Percentiles rank a stretch among this genome's conserved stretches.
Evolutionary conservation across 2,797 vertebrate species (phyloP).

Genomic region (Garrulus glandarius): DNA sequence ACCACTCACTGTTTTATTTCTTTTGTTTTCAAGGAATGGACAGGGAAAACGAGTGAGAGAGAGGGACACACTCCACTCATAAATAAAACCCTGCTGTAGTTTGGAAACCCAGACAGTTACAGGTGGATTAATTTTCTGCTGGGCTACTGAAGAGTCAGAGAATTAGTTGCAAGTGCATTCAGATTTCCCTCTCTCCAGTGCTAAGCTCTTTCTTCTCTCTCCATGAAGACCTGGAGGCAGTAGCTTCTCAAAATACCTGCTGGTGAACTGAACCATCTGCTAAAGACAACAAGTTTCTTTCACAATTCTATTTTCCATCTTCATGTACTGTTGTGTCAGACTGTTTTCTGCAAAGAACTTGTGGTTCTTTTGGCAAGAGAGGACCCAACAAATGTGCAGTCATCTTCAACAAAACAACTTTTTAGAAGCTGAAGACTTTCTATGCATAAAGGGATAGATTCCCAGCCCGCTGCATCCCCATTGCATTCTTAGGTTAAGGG

Average conservation of each 20-base stretch:
- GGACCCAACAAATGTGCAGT: not conserved
- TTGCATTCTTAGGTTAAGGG: not conserved
- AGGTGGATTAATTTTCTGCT: not conserved
- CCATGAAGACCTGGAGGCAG: not conserved
- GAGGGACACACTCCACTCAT: not conserved
- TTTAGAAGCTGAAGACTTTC: not conserved
- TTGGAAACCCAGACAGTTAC: not conserved
- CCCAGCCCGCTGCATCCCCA: rapidly evolving
- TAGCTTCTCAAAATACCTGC: not conserved
- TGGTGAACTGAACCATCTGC: not conserved
- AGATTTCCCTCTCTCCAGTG: not conserved
- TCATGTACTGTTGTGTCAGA: not conserved
- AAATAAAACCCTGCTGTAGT: not conserved
- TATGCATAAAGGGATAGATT: not conserved
- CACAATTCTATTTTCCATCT: not conserved
- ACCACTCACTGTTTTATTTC: not conserved
- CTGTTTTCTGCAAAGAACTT: not conserved
- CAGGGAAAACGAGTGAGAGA: not conserved
- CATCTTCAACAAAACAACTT: not conserved
- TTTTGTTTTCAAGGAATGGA: not conserved
- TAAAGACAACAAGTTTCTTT: not conserved
- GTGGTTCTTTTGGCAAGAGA: not conserved
- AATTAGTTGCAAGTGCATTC: not conserved
- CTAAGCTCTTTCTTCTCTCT: not conserved
- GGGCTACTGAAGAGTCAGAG: not conserved